phyloP scores from a whole-genome alignment of 1,140 invertebrate genomes.

The Acromyrmex echinatior region DNA sequence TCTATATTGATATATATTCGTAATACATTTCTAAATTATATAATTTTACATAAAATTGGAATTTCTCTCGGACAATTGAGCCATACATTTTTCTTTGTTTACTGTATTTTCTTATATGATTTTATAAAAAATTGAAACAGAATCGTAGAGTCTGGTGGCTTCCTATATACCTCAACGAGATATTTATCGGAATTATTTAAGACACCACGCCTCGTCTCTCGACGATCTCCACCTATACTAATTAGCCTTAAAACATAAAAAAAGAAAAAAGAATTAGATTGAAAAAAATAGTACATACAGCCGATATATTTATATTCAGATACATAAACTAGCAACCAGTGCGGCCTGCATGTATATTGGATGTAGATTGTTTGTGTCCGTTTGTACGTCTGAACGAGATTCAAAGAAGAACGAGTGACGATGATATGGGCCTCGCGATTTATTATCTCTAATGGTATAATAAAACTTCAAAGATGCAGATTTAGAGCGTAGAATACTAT shows the following conservation, averaged over 20 bases:
- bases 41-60: neutral
- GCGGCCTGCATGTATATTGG: constrained; percentile 74
- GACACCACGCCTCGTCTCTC: constrained; percentile 66
- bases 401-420: constrained; percentile 39
- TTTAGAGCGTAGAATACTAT: constrained; percentile 39
- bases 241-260: constrained; percentile 67
- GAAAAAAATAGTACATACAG: constrained; percentile 65
- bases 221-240: constrained; percentile 68
- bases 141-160: neutral
- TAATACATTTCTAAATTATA: neutral
- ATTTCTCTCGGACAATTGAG: neutral
- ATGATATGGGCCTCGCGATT: constrained; percentile 57
- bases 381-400: constrained; percentile 73
- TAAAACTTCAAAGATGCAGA: constrained; percentile 44
- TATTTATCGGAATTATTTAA: constrained; percentile 39
- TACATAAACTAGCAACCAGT: constrained; percentile 72
- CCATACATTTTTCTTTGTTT: neutral
- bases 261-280: constrained; percentile 73
- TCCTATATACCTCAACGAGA: constrained; percentile 18
- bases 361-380: constrained; percentile 73
- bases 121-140: neutral
- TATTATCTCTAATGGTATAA: constrained; percentile 58
- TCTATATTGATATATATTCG: neutral
- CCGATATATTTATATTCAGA: constrained; percentile 81
- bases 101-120: neutral